Base-by-base conservation (phyloP, 2,797 vertebrate species). In the Thamnophis elegans region DNA sequence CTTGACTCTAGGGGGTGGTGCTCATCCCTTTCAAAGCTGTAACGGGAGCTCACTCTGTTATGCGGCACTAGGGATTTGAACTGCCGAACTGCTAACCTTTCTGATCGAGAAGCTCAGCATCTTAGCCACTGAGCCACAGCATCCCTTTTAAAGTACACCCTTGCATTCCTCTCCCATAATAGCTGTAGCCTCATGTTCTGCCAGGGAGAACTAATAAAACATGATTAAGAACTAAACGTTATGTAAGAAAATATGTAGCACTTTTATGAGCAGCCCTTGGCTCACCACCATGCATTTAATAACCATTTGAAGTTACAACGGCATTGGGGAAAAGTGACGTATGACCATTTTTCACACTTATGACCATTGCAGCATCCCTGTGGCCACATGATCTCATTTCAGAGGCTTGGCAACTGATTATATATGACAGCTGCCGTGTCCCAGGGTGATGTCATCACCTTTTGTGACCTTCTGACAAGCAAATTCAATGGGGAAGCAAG, bases 91-190 rank as follows among this genome's bases (percentile, higher is more conserved):
- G 47, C 47, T 5, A 0, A 51, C 5, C 5, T 51, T n/a, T 51
- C 47, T 51, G 47, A 51, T 51, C 47, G 47, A 51, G 47, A 51
- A 51, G 47, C 47, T 51, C 47, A 51, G 47, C 47, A 51, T 6
- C 47, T 51, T 51, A 51, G 47, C 47, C 47, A 47, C 47, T 47
- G 47, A 6, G 47, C 47, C 47, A 51, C 47, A 51, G 47, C 47
- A 51, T 51, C 47, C 1, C 0, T 0, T 0, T 13, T 0, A 0
- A 16, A 59, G 58, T 22, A 82, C 1, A 32, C 51, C 87, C 20
- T 42, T 56, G 13, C 2, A 28, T 47, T 68, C 53, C 11, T 42
- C 28, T 1, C 16, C 0, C 1, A 28, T 3, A 7, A 25, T 25
- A 65, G 9, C 62, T 42, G 11, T 36, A 26, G 0, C n/a, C 18